Evolutionary conservation across 2,797 vertebrate species (phyloP).

Genomic region (Sebastes hubbsi): DNA sequence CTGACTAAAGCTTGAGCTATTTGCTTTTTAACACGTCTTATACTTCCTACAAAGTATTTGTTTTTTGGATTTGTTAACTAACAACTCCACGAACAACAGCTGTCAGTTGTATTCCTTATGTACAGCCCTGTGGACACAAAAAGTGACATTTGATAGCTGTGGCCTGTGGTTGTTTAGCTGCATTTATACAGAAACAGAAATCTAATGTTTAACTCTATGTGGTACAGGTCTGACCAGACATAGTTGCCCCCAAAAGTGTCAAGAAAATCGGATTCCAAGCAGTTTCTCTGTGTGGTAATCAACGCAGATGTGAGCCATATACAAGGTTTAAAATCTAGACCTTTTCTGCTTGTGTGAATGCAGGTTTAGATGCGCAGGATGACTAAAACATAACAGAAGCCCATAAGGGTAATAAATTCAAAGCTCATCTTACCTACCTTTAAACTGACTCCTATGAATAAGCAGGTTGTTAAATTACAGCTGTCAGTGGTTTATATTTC

Average conservation of each 20-base stretch:
- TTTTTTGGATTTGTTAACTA: neutral
- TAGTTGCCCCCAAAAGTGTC: neutral
- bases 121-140: neutral
- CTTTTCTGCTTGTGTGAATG: neutral
- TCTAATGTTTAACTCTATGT: conserved; percentile 28
- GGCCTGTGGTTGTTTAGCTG: conserved; percentile 26
- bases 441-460: neutral
- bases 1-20: neutral
- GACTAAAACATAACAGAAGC: neutral
- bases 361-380: neutral
- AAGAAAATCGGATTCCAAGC: neutral
- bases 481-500: neutral
- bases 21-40: neutral
- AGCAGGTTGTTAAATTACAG: neutral
- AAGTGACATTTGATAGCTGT: conserved; percentile 43
- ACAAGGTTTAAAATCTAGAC: neutral
- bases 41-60: neutral
- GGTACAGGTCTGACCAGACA: conserved; percentile 16
- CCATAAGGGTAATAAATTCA: neutral
- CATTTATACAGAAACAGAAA: conserved; percentile 23
- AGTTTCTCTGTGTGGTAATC: neutral
- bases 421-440: neutral
- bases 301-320: neutral
- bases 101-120: conserved; percentile 1
- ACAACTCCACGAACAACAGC: neutral